Conservation (phyloP, 2,797 vertebrate genomes). For the Hippopotamyrus pictus region DNA sequence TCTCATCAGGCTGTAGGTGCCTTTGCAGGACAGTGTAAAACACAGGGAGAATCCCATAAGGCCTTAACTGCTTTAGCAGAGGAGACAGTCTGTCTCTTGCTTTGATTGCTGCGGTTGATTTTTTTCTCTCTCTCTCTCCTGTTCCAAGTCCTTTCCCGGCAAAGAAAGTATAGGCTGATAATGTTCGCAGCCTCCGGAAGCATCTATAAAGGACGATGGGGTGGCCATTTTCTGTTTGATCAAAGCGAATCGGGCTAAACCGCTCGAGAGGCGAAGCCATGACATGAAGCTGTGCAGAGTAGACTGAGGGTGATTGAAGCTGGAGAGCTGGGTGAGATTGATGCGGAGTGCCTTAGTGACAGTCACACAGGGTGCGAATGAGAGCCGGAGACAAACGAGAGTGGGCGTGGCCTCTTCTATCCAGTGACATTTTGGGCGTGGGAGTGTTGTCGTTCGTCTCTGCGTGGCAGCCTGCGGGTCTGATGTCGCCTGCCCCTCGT, state of each 20-base stretch:
- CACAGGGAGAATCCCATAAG: not conserved
- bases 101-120: not conserved
- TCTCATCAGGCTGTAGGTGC: not conserved
- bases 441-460: not conserved
- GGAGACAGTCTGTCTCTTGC: conserved; percentile 13
- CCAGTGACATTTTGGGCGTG: not conserved
- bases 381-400: not conserved
- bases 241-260: not conserved
- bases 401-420: not conserved
- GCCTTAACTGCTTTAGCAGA: not conserved
- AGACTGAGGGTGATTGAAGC: not conserved
- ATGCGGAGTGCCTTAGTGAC: not conserved
- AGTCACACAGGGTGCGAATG: not conserved
- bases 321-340: not conserved
- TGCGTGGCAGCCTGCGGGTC: not conserved
- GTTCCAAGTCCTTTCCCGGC: not conserved
- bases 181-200: not conserved
- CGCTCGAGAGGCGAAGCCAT: too few relatives aligned
- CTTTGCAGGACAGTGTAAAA: conserved; percentile 4
- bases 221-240: not conserved
- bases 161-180: not conserved
- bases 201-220: not conserved
- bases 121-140: not conserved
- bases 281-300: not conserved
- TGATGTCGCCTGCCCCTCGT: not conserved